Evolutionary conservation across 2,797 vertebrate genomes (phyloP).

Genomic region (Gymnoscopelus microlampas): DNA sequence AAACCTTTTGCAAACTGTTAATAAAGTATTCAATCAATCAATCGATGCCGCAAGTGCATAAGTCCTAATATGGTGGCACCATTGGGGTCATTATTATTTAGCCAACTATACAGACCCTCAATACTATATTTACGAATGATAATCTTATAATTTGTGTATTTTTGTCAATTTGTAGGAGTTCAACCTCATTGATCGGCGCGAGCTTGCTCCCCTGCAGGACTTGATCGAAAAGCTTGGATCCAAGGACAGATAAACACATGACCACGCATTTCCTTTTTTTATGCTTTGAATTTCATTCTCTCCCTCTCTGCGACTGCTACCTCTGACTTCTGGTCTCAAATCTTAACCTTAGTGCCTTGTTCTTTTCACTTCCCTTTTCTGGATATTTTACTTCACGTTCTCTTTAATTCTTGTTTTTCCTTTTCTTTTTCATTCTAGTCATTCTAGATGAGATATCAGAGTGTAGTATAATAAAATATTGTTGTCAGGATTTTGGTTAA

Average conservation of each 20-base stretch:
- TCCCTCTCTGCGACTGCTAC: conserved; percentile 61
- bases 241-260: conserved; percentile 92
- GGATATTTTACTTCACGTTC: conserved; percentile 34
- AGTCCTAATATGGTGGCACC: too few species aligned
- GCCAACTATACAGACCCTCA: too few species aligned
- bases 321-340: conserved; percentile 65
- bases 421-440: conserved; percentile 31
- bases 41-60: too few species aligned
- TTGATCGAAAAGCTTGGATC: conserved; percentile 96
- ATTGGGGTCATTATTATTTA: too few species aligned
- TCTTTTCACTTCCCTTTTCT: conserved; percentile 39
- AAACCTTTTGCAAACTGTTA: too few species aligned
- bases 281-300: conserved; percentile 32
- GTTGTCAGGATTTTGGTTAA: conserved; percentile 54
- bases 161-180: conserved; percentile 85
- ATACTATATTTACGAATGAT: not conserved
- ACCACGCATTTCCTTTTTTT: conserved; percentile 14
- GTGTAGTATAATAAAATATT: conserved; percentile 50
- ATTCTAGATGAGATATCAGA: conserved; percentile 50
- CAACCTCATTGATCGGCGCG: conserved; percentile 93
- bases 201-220: conserved; percentile 95
- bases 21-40: too few species aligned
- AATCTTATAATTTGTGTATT: not conserved
- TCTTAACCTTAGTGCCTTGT: conserved; percentile 73
- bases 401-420: conserved; percentile 24